These are phyloP conservation scores for Leptinotarsa undecemlineata DNA, from an alignment of 1,140 invertebrate genomes.

Conservation along the genomic window DNA sequence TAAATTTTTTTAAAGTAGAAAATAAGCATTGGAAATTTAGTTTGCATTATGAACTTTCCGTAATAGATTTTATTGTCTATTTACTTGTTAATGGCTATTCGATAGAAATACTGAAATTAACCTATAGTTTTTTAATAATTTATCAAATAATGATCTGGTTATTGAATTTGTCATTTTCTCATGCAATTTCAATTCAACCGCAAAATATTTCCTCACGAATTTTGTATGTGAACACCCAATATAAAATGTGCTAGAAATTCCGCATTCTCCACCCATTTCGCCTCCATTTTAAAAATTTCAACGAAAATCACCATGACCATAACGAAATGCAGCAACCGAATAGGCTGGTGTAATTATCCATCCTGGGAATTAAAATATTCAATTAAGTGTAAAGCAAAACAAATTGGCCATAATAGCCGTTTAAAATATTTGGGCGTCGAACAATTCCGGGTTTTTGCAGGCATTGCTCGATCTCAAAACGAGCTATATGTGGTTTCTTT, in stretches of 20 bases:
- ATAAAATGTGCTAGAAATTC: background rate
- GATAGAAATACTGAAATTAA: too few relatives aligned
- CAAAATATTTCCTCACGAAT: too few relatives aligned
- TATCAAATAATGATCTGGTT: too few relatives aligned
- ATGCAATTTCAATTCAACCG: too few relatives aligned
- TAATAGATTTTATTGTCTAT: too few relatives aligned
- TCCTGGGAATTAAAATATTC: constrained; percentile 34
- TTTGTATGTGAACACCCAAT: background rate
- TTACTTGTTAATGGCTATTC: too few relatives aligned
- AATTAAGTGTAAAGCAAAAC: constrained; percentile 41
- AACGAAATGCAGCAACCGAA: constrained; percentile 9
- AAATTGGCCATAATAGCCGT: constrained; percentile 37
- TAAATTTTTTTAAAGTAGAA: too few relatives aligned
- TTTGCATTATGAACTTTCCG: too few relatives aligned
- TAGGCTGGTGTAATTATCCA: constrained; percentile 24
- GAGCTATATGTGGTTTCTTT: constrained; percentile 35
- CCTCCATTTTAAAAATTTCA: background rate
- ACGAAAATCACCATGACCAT: constrained; percentile 12
- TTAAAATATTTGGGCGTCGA: constrained; percentile 27
- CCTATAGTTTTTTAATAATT: too few relatives aligned
- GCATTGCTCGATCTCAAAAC: constrained; percentile 30
- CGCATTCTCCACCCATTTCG: background rate
- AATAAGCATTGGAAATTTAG: too few relatives aligned
- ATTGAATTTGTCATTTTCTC: too few relatives aligned
- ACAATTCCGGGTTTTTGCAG: constrained; percentile 34